Evolutionary conservation across 2,113 vertebrate genomes (phyloP).

Genomic region (Brienomyrus longianalis): DNA sequence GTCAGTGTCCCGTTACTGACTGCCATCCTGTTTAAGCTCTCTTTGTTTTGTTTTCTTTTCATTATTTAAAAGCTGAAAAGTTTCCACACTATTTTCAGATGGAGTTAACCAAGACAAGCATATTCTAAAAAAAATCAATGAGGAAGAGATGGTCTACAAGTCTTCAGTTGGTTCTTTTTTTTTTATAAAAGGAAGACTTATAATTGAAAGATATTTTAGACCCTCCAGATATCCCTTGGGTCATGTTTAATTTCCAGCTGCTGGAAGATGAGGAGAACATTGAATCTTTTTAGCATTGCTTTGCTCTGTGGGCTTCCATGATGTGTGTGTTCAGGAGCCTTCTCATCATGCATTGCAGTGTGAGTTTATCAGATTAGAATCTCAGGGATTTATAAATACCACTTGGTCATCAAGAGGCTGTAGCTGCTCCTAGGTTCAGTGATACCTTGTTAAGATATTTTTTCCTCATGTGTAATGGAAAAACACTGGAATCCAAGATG

Average conservation of each 20-base stretch:
- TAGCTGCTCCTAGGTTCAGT: background rate
- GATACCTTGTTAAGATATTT: background rate
- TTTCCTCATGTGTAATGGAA: background rate
- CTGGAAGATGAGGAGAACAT: background rate
- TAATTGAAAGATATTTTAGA: background rate
- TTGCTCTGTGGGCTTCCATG: background rate
- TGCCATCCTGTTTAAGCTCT: background rate
- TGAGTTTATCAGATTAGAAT: background rate
- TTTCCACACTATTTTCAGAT: background rate
- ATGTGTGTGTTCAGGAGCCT: background rate
- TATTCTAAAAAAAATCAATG: background rate
- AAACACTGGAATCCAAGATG: constrained; percentile 1
- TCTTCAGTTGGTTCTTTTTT: background rate
- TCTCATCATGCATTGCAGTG: background rate
- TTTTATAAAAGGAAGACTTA: background rate
- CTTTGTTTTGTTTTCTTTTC: background rate
- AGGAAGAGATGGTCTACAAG: background rate
- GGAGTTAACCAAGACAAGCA: background rate
- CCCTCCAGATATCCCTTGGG: background rate
- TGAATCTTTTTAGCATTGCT: background rate
- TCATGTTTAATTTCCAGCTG: background rate
- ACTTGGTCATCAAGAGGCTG: background rate
- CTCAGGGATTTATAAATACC: background rate
- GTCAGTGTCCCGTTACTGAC: background rate
- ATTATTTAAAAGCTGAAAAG: background rate